phyloP scores from a whole-genome alignment of 2,888 invertebrate genomes.

The Drosophila emarginata region DNA sequence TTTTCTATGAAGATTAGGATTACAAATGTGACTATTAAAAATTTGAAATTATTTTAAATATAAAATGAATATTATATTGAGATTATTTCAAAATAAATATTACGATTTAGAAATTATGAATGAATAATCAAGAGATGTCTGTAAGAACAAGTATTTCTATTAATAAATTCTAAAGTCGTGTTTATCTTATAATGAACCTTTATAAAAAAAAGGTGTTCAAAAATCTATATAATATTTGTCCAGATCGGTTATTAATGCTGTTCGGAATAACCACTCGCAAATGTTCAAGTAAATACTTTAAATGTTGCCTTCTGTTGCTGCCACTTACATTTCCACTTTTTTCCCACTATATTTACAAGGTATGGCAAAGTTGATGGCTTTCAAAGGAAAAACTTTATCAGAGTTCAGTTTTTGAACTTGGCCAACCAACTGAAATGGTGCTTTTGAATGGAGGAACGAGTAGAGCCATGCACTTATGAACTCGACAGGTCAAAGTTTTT shows the following conservation, averaged over 20 bases:
- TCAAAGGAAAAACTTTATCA: conserved; percentile 26
- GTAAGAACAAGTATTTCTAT: background rate
- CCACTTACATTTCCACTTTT: background rate
- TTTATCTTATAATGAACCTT: background rate
- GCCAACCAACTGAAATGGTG: too few relatives aligned
- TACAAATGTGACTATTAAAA: too few relatives aligned
- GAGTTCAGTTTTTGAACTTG: conserved; percentile 11
- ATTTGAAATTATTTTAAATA: too few relatives aligned
- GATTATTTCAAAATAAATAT: too few relatives aligned
- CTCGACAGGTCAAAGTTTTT: conserved; percentile 34
- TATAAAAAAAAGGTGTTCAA: background rate
- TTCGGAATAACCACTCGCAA: too few relatives aligned
- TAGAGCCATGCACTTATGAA: conserved; percentile 25
- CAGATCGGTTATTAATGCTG: too few relatives aligned
- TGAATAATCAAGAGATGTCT: background rate
- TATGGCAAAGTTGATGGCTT: conserved; percentile 19
- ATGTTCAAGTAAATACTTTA: too few relatives aligned
- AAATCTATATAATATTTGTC: background rate
- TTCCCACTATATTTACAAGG: background rate
- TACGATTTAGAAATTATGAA: background rate
- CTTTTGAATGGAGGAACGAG: background rate
- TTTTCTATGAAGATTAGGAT: too few relatives aligned
- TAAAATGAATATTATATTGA: too few relatives aligned
- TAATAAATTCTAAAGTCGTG: too few relatives aligned
- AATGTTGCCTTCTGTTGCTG: too few relatives aligned